Conservation (phyloP, 2,113 vertebrate genomes). For the Lethenteron reissneri region DNA sequence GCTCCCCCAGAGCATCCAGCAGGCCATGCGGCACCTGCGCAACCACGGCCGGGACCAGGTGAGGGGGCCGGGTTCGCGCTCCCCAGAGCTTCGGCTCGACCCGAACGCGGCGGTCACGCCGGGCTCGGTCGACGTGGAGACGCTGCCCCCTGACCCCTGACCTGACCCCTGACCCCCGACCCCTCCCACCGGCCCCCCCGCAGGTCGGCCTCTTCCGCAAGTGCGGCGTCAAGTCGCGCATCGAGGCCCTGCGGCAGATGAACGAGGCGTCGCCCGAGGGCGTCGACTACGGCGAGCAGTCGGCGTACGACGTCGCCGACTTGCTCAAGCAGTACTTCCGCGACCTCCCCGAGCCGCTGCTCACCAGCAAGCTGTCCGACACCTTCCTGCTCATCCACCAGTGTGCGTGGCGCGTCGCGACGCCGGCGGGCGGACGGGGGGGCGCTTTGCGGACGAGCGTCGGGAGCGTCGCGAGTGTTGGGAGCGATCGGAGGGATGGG, state of each 20-base stretch:
- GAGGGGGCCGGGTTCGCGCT: too few relatives aligned
- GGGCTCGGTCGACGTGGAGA: too few relatives aligned
- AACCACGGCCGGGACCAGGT: constrained; percentile 48
- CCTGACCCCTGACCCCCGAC: too few relatives aligned
- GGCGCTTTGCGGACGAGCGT: too few relatives aligned
- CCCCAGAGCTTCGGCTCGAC: too few relatives aligned
- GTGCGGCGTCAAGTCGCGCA: constrained; percentile 55
- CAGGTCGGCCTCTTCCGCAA: constrained; percentile 62
- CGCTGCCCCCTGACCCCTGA: too few relatives aligned
- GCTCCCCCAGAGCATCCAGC: constrained; percentile 37
- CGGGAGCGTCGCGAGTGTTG: too few relatives aligned
- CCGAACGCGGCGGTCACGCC: too few relatives aligned
- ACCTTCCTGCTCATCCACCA: constrained; percentile 65
- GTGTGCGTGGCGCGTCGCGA: constrained; percentile 24
- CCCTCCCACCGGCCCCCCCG: too few relatives aligned
- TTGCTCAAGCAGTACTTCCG: constrained; percentile 73
- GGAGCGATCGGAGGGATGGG: too few relatives aligned
- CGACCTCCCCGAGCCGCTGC: constrained; percentile 54
- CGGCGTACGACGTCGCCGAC: constrained; percentile 58
- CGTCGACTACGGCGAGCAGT: constrained; percentile 36
- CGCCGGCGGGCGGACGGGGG: too few relatives aligned
- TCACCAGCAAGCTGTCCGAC: constrained; percentile 44
- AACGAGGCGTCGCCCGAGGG: constrained; percentile 33
- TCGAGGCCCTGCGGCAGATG: constrained; percentile 44
- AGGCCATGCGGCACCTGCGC: constrained; percentile 42